These are phyloP conservation scores for Peromyscus attwateri DNA, from an alignment of 2,797 vertebrate species.

Conservation along the genomic window DNA sequence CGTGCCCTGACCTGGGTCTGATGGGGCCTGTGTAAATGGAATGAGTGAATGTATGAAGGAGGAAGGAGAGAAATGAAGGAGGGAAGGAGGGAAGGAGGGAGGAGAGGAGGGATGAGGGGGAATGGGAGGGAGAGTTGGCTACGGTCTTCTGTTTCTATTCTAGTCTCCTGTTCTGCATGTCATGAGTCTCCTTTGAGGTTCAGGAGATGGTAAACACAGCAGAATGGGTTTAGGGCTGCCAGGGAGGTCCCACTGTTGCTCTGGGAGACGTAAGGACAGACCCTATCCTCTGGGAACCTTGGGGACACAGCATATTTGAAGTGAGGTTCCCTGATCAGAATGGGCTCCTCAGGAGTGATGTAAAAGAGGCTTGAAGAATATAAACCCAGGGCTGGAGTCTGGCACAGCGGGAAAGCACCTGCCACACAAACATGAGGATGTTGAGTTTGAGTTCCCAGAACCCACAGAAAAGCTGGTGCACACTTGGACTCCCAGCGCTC, in stretches of 20 bases:
- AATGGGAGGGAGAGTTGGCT: neutral
- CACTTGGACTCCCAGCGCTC: accelerated
- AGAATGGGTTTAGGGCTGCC: no score
- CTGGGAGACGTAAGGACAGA: neutral
- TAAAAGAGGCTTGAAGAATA: neutral
- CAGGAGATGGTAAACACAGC: neutral
- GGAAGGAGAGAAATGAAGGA: neutral
- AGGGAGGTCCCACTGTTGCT: neutral
- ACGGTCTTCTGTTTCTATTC: neutral
- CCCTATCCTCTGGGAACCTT: neutral
- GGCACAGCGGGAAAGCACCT: neutral
- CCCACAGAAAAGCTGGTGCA: neutral
- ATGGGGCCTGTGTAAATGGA: neutral
- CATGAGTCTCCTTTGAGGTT: neutral
- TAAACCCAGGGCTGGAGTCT: no score
- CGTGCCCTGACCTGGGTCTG: neutral
- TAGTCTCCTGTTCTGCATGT: neutral
- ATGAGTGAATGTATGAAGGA: neutral
- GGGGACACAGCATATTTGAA: neutral
- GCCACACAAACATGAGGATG: neutral
- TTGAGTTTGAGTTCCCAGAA: neutral
- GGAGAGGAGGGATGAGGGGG: neutral
- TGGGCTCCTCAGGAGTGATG: neutral
- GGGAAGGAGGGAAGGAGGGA: neutral
- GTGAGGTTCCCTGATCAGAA: neutral